Evolutionary conservation across 2,113 vertebrate genomes (phyloP).

Genomic region (Taurulus bubalis): DNA sequence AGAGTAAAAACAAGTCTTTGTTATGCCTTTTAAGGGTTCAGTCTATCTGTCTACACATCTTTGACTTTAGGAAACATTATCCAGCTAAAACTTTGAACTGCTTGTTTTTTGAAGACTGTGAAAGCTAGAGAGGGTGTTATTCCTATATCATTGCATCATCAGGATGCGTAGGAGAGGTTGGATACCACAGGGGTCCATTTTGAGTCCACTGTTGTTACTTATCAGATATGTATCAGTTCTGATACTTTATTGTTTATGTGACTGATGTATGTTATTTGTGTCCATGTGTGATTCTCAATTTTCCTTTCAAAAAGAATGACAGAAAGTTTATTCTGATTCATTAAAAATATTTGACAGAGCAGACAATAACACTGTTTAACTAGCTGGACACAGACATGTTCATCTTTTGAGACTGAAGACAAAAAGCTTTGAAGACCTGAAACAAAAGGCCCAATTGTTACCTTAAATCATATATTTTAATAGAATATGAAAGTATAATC

Average conservation of each 20-base stretch:
- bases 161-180: no score
- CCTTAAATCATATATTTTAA: not conserved
- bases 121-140: not conserved
- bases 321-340: not conserved
- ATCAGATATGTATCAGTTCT: not conserved
- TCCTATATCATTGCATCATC: not conserved
- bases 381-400: not conserved
- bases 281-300: not conserved
- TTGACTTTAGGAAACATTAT: not conserved
- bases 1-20: not conserved
- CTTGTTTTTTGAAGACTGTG: not conserved
- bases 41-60: no score
- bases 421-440: not conserved
- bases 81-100: not conserved
- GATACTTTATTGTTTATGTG: not conserved
- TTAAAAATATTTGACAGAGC: not conserved
- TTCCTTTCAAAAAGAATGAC: not conserved
- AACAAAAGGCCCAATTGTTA: not conserved
- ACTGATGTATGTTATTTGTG: not conserved
- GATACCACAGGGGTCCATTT: not conserved
- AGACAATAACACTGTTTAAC: not conserved
- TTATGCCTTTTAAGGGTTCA: not conserved
- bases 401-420: not conserved
- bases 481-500: not conserved
- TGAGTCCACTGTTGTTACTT: not conserved